phyloP scores from a whole-genome alignment of 1,140 invertebrate species.

The Dendroctonus ponderosae region DNA sequence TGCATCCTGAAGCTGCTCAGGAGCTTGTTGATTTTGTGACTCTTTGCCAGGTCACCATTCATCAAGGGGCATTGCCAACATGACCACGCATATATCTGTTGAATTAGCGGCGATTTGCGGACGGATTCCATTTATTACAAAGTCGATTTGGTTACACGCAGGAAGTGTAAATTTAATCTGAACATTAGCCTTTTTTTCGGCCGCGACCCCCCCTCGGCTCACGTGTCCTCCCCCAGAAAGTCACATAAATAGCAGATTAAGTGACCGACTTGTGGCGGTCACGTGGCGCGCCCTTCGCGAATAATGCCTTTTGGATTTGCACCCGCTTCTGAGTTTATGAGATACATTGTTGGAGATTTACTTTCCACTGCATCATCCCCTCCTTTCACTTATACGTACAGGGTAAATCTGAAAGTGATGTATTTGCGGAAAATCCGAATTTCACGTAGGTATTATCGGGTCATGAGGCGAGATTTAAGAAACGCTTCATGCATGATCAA shows the following conservation, averaged over 20 bases:
- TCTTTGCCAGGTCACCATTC: too few relatives aligned
- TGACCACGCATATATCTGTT: slow-evolving; percentile 7
- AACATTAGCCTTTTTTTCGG: slow-evolving; percentile 38
- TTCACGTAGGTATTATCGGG: too few relatives aligned
- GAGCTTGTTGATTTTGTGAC: too few relatives aligned
- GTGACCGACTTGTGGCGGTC: slow-evolving; percentile 50
- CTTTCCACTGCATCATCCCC: not conserved
- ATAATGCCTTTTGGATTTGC: slow-evolving; percentile 28
- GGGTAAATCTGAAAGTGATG: too few relatives aligned
- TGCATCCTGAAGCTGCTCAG: too few relatives aligned
- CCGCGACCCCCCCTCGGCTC: slow-evolving; percentile 24
- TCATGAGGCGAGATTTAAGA: too few relatives aligned
- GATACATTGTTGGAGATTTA: slow-evolving; percentile 31
- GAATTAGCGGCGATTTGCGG: slow-evolving; percentile 10
- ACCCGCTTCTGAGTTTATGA: slow-evolving; percentile 28
- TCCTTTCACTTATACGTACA: too few relatives aligned
- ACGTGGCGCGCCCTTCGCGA: slow-evolving; percentile 41
- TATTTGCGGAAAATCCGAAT: too few relatives aligned
- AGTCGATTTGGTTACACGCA: slow-evolving; percentile 31
- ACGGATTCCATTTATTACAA: slow-evolving; percentile 21
- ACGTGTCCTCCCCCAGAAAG: slow-evolving; percentile 41
- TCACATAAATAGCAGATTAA: slow-evolving; percentile 53
- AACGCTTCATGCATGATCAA: too few relatives aligned
- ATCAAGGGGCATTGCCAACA: not conserved
- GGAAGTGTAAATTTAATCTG: slow-evolving; percentile 40